These are phyloP conservation scores for Limnephilus lunatus DNA, from an alignment of 2,888 invertebrate genomes.

Conservation along the genomic window DNA sequence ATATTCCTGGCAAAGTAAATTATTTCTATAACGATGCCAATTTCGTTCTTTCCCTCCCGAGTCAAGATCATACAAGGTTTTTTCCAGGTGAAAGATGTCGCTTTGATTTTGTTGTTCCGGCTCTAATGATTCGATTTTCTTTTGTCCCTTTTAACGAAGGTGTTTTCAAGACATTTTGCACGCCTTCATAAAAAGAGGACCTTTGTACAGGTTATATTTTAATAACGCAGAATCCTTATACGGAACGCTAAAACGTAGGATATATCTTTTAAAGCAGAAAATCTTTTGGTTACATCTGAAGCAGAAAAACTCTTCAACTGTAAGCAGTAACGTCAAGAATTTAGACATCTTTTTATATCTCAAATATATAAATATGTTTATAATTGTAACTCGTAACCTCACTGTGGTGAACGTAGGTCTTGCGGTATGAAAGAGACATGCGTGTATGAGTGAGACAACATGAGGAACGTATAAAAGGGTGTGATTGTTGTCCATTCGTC, in stretches of 20 bases:
- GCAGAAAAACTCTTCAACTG: not conserved
- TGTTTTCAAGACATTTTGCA: not conserved
- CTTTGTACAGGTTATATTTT: not conserved
- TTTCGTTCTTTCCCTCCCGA: slow-evolving; percentile 52
- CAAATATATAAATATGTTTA: too few species aligned
- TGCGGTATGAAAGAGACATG: too few species aligned
- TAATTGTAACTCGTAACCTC: too few species aligned
- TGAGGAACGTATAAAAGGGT: too few species aligned
- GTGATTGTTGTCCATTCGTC: too few species aligned
- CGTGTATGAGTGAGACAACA: too few species aligned
- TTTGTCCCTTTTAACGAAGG: not conserved
- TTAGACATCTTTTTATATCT: not conserved
- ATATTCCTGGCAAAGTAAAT: slow-evolving; percentile 21
- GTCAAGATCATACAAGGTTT: slow-evolving; percentile 23
- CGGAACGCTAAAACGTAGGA: not conserved
- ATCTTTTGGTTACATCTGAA: not conserved
- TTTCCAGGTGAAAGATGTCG: slow-evolving; percentile 63
- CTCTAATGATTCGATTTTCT: slow-evolving; percentile 10
- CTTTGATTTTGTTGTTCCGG: slow-evolving; percentile 46
- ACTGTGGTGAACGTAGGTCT: too few species aligned
- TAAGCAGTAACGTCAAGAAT: not conserved
- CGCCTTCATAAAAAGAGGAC: not conserved
- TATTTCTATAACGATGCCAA: slow-evolving; percentile 63
- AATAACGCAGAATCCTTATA: not conserved
- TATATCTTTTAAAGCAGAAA: not conserved